These are phyloP conservation scores for Paracanthobrama guichenoti DNA, from an alignment of 2,113 vertebrate species.

Conservation along the genomic window DNA sequence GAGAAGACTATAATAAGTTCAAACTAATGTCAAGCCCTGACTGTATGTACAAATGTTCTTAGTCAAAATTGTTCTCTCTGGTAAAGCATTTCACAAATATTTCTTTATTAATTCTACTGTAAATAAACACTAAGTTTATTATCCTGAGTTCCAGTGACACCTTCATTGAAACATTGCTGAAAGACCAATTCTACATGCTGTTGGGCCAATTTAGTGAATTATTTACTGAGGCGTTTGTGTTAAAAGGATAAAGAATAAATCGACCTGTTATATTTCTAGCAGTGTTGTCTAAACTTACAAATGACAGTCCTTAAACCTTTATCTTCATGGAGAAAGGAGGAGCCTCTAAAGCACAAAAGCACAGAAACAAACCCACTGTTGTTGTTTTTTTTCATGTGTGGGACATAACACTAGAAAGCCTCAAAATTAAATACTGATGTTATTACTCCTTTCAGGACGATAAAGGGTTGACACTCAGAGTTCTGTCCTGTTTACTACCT, in stretches of 20 bases:
- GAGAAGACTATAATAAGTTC: no score
- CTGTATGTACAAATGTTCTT: background rate
- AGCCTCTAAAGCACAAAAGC: background rate
- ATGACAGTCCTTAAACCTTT: background rate
- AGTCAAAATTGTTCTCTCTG: background rate
- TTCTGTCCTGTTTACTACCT: constrained; percentile 7
- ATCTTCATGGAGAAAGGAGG: background rate
- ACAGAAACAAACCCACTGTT: background rate
- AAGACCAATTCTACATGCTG: background rate
- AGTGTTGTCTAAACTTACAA: background rate
- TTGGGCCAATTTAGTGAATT: background rate
- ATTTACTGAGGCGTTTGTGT: constrained; percentile 17
- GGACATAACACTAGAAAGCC: background rate
- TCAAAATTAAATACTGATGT: constrained; percentile 1
- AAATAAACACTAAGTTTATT: constrained; percentile 51
- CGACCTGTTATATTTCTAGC: background rate
- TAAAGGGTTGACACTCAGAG: background rate
- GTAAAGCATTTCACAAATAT: background rate
- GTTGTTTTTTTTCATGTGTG: background rate
- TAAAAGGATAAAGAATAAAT: constrained; percentile 1
- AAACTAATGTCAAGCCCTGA: no score
- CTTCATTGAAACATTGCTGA: constrained; percentile 53
- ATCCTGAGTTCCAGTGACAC: constrained; percentile 40
- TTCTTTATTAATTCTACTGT: constrained; percentile 48
- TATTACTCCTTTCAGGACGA: background rate